Base-by-base conservation (phyloP, 2,113 vertebrate genomes). In the Phycodurus eques region DNA sequence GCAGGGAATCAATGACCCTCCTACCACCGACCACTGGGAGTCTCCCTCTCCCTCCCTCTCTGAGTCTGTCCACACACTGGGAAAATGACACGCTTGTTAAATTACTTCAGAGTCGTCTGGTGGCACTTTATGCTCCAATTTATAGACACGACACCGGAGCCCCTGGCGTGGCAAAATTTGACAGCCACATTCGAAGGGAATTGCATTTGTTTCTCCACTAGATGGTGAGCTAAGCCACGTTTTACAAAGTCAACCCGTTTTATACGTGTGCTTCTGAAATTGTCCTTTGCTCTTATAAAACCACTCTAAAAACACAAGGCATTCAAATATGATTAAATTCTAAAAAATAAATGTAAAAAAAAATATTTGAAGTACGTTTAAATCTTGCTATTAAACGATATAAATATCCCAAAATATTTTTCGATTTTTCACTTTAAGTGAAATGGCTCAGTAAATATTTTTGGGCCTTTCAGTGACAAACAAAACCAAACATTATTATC, bases 1-100 rank as follows among this genome's bases (percentile, higher is more conserved):
- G 82, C 73, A 83, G 83, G 84, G 72, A 90, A 81, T 42, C 20
- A n/a, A 20, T 4, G 35, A 57, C 68, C 68, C 53, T 27, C 68
- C 46, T 20, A 11, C 20, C 67, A 22, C 33, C 64, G 54, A 70
- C 67, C 59, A 63, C 35, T 63, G 35, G 31, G 61, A n/a, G 59
- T 14, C 67, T 68, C 65, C 54, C 65, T 64, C 60, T 56, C 69
- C 42, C 68, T 73, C 73, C 10, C 27, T 68, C 64, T 65, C 63
- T 22, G 1, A 10, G 19, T 66, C 11, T 47, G 20, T 35, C 31
- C 49, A 19, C 49, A 14, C 61, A 63, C 39, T 44, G 11, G 39
- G 12, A 13, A 64, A 35, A 17, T 42, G 20, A 54, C 53, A 22
- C 20, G 53, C 53, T 56, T 56, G 20, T 56, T 56, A 56, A 22